Evolutionary conservation across 1,140 invertebrate species (phyloP), one percentile per base, ranked within the genome.

Genomic region (Holcopasites calliopsidis): DNA sequence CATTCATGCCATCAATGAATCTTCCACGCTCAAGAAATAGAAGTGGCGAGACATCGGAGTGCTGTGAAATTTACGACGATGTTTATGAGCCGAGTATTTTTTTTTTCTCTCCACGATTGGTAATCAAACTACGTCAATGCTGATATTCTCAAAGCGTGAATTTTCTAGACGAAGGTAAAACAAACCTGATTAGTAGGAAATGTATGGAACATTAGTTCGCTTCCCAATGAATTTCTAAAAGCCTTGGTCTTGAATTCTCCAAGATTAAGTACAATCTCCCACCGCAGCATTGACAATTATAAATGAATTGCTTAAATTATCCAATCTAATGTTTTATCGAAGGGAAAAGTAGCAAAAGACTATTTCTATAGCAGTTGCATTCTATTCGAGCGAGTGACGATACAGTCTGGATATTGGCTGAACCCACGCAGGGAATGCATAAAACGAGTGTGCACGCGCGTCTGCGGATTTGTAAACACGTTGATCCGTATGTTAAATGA

Each of bases 401-500:
- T n/a, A n/a, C n/a, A n/a, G n/a, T n/a, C n/a, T n/a, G 6, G 21
- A 60, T 33, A 21, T 55, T n/a, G 38, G 8, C 6, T 23, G 33
- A 60, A 60, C 64, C 52, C 55, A 69, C 54, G 44, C 52, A 33
- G 38, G 28, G 55, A 75, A 75, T 75, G 44, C 42, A 58, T 23
- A 68, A 68, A 57, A 52, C 52, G 64, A 49, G 7, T 16, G 28
- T 18, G 33, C 54, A 69, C 42, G 54, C 50, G 42, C 42, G 42
- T 6, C 13, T 33, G n/a, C 16, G 21, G 54, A 33, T 60, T 69
- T 50, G 35, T 69, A 75, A 74, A 74, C 71, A 74, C 61, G 40
- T 66, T 75, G 60, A 47, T 64, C 50, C 23, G 60, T 64, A 64
- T 64, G 65, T 40, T 60, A 52, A 69, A 60, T 8, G 61, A 55